Conservation (phyloP, 2,888 invertebrate species). For the Orthosia gothica region DNA sequence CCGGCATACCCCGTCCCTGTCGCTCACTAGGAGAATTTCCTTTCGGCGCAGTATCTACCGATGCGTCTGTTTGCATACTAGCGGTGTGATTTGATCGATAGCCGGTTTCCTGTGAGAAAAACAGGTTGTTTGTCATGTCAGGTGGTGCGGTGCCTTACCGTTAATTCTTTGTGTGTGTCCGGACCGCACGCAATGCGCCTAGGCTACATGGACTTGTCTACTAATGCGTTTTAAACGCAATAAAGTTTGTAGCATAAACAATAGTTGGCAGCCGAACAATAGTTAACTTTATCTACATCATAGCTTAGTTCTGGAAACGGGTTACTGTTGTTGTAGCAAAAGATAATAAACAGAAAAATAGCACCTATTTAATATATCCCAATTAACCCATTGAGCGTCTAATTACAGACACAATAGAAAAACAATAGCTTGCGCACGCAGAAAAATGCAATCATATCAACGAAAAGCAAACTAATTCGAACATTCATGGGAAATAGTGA, state of each 20-base stretch:
- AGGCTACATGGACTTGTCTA: conserved; percentile 63
- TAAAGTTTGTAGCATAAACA: conserved; percentile 53
- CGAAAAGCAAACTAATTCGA: conserved; percentile 16
- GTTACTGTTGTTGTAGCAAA: not conserved
- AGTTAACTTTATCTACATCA: conserved; percentile 31
- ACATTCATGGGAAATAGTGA: conserved; percentile 36
- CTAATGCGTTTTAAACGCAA: conserved; percentile 55
- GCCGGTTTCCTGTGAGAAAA: conserved; percentile 88
- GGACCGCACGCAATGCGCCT: conserved; percentile 76
- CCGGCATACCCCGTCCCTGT: conserved; percentile 79
- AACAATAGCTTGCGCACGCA: too few relatives aligned
- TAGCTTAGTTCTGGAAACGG: conserved; percentile 19
- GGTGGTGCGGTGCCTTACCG: conserved; percentile 83
- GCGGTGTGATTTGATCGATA: conserved; percentile 88
- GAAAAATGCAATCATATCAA: not conserved
- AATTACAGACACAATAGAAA: too few relatives aligned
- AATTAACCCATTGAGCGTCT: not conserved
- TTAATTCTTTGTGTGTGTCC: conserved; percentile 79
- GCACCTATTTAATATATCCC: not conserved
- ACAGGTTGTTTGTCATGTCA: conserved; percentile 87
- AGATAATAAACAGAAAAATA: conserved; percentile 1
- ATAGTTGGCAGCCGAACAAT: conserved; percentile 50
- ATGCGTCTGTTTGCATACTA: conserved; percentile 86
- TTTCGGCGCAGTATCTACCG: conserved; percentile 81
- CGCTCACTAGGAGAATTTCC: conserved; percentile 72